Evolutionary conservation across 1,140 invertebrate genomes (phyloP).

Genomic region (Glossosoma conforme): DNA sequence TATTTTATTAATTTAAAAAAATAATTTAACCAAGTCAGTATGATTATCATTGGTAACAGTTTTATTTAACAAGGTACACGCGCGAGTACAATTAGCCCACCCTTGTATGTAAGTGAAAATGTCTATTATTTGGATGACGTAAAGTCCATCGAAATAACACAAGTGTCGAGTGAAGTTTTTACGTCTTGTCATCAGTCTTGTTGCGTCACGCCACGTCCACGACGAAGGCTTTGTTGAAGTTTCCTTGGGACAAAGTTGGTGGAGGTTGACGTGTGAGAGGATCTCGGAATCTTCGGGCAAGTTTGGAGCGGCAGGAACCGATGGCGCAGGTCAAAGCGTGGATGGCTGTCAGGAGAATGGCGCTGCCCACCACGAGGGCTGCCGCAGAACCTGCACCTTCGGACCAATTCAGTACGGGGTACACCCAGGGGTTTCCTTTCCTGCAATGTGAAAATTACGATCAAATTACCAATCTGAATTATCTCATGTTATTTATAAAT

Average conservation of each 20-base stretch:
- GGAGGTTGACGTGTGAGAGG: not conserved
- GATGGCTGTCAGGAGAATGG: conserved; percentile 34
- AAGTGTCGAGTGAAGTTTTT: too few relatives aligned
- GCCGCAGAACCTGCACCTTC: conserved; percentile 32
- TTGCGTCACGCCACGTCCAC: not conserved
- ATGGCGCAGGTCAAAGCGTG: conserved; percentile 36
- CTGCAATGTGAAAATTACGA: conserved; percentile 34
- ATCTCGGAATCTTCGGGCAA: conserved; percentile 20
- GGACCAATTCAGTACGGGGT: conserved; percentile 42
- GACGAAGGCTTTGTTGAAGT: conserved; percentile 23
- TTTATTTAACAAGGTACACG: too few relatives aligned
- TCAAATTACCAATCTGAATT: not conserved
- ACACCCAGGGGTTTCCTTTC: conserved; percentile 39
- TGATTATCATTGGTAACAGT: too few relatives aligned
- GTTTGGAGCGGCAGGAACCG: conserved; percentile 32
- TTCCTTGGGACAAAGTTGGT: conserved; percentile 9
- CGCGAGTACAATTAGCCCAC: too few relatives aligned
- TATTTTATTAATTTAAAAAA: too few relatives aligned
- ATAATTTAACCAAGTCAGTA: too few relatives aligned
- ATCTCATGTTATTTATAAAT: too few relatives aligned
- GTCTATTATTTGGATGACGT: too few relatives aligned
- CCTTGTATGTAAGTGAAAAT: too few relatives aligned
- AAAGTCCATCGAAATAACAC: too few relatives aligned
- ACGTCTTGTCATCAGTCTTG: not conserved
- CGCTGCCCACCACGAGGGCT: conserved; percentile 34